Evolutionary conservation across 2,113 vertebrate genomes (phyloP).

Genomic region (Amblyopsis rosae): DNA sequence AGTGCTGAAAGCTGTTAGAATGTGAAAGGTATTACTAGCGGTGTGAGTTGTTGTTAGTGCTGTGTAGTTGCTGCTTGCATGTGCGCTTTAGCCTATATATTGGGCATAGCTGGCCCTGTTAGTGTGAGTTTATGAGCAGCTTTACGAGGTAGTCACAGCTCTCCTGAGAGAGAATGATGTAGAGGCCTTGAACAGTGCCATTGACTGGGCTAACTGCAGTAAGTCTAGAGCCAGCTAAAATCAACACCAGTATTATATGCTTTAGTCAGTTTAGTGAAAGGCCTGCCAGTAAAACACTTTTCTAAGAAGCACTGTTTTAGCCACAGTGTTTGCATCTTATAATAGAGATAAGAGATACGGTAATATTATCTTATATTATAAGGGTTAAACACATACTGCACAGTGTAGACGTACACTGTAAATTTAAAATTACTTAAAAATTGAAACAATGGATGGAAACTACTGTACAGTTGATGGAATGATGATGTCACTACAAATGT

Average conservation of each 20-base stretch:
- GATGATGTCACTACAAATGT: neutral
- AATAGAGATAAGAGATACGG: no score
- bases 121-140: conserved; percentile 61
- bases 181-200: conserved; percentile 65
- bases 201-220: conserved; percentile 60
- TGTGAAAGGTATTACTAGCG: conserved; percentile 16
- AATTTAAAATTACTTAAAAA: no score
- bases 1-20: neutral
- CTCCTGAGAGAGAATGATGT: conserved; percentile 58
- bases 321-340: neutral
- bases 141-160: conserved; percentile 65
- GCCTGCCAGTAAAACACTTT: conserved; percentile 62
- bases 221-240: conserved; percentile 63
- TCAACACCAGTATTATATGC: conserved; percentile 72
- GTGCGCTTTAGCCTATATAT: conserved; percentile 41
- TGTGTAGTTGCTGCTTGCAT: conserved; percentile 17
- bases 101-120: conserved; percentile 44
- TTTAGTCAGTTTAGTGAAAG: conserved; percentile 65
- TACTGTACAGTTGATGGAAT: no score
- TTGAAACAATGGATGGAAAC: no score
- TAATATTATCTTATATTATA: no score
- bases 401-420: no score
- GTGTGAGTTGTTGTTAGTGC: conserved; percentile 28
- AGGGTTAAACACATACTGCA: no score
- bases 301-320: conserved; percentile 41